Evolutionary conservation across 2,888 invertebrate genomes (phyloP), one percentile per base, ranked within the genome.

Genomic region (Kuschelorhynchus macadamiae): DNA sequence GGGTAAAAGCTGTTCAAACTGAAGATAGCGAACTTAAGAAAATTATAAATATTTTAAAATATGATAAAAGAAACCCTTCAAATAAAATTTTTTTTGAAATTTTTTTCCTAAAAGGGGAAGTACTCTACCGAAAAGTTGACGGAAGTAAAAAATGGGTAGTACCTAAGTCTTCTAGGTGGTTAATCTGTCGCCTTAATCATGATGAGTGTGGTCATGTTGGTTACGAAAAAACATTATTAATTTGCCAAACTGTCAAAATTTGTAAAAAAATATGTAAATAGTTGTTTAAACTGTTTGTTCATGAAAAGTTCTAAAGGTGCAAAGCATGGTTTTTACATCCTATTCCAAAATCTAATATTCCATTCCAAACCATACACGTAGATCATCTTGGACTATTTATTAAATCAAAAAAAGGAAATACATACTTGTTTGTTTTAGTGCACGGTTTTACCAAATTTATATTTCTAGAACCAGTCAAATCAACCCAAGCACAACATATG

Each of bases 401-500:
- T 1, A 21, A 57, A 57, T 14, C 44, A n/a, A 14, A 46, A 57
- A 16, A 44, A n/a, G 46, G 46, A 1, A 32, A 57, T 25, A 46
- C 9, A 12, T 33, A 30, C 16, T 17, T 57, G 4, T 33, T 56
- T 8, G 42, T 56, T 11, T 21, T 56, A 18, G 56, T 56, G 3
- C 42, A 56, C 12, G 56, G 42, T 5, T 56, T 56, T 12, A 21
- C 56, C 3, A 56, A 56, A 21, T 56, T 56, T 14, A 42, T 21
- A 1, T 42, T 21, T 21, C 4, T 56, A 18, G 16, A 42, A 12
- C 17, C 56, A 5, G 44, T 56, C 11, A 25, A 25, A 30, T 30
- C 25, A 4, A 50, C 30, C 1, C 11, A 25, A 25, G 50, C n/a
- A 5, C 18, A 50, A 30, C 30, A 50, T 8, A 30, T 50, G 3